Conservation (phyloP, 2,113 vertebrate species). For the Oreochromis tanganicae region DNA sequence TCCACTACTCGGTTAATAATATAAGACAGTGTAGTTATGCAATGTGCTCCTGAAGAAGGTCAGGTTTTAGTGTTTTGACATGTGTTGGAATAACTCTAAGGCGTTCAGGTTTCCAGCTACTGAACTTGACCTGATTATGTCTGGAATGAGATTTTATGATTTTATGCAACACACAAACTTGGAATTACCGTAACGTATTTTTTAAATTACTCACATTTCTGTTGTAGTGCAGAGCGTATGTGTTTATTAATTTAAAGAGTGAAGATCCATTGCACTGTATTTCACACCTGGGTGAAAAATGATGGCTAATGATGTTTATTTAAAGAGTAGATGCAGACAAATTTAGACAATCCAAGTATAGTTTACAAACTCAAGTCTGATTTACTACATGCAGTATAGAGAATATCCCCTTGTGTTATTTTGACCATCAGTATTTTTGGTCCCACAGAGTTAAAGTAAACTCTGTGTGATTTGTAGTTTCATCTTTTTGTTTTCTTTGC, state of each 20-base stretch:
- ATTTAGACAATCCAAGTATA: neutral
- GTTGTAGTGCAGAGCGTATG: neutral
- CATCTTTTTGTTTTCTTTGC: neutral
- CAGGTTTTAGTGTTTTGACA: constrained; percentile 6
- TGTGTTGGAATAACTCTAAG: constrained; percentile 12
- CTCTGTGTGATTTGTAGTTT: neutral
- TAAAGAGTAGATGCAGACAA: neutral
- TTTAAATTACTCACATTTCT: neutral
- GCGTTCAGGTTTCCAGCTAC: neutral
- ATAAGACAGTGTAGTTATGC: neutral
- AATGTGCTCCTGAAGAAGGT: neutral
- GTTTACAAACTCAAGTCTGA: neutral
- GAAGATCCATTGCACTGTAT: neutral
- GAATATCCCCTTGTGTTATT: neutral
- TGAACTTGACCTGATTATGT: neutral
- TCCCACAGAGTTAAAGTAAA: neutral
- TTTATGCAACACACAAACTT: neutral
- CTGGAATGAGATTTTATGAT: neutral
- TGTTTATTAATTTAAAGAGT: neutral
- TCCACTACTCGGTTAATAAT: neutral
- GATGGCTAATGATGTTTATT: neutral
- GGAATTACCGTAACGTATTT: neutral
- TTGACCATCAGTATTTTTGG: neutral
- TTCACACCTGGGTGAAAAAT: neutral
- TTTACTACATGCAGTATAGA: neutral